Base-by-base conservation (phyloP, 2,797 vertebrate species). In the Hippoglossus hippoglossus region DNA sequence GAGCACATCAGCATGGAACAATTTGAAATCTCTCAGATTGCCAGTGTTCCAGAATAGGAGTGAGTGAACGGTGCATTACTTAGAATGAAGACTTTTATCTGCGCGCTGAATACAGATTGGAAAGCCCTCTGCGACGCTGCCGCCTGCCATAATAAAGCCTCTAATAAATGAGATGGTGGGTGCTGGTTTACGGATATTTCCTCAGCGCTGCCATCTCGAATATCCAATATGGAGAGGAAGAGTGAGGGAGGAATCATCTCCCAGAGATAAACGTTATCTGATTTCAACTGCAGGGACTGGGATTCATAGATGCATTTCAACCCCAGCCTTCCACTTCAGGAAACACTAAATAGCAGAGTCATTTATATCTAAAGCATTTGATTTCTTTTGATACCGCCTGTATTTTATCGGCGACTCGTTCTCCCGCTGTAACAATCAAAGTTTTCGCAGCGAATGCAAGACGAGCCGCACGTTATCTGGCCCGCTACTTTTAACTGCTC, bases 261-360 rank as follows among this genome's bases (percentile, higher is more conserved):
- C 73, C 65, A 59, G 82, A 90, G 81, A 89, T 89, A 92, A 93
- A 92, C 82, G 82, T 82, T 91, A 92, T 92, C 87, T 87, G 89
- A 92, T 92, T 76, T 75, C 59, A 61, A 66, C 67, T 60, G 67
- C 74, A 67, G 46, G 46, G 72, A 77, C 18, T 56, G 57, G 25
- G 78, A 81, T 75, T 77, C 75, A 72, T 36, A 75, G 83, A 80
- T 76, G 57, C 68, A 71, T 83, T 86, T 90, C 67, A 69, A 41
- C 51, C 46, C 12, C 59, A 65, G 65, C 62, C 74, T 67, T 64
- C 57, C 64, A 75, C 78, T 76, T 80, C 63, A 88, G 79, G 65
- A 90, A 87, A 90, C 75, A 73, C 77, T 75, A 85, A 89, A 88
- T 79, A 73, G 64, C 71, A 67, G 44, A 66, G 63, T 80, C 76